phyloP scores from a whole-genome alignment of 2,888 invertebrate genomes.

The Chromoteleia sp. region DNA sequence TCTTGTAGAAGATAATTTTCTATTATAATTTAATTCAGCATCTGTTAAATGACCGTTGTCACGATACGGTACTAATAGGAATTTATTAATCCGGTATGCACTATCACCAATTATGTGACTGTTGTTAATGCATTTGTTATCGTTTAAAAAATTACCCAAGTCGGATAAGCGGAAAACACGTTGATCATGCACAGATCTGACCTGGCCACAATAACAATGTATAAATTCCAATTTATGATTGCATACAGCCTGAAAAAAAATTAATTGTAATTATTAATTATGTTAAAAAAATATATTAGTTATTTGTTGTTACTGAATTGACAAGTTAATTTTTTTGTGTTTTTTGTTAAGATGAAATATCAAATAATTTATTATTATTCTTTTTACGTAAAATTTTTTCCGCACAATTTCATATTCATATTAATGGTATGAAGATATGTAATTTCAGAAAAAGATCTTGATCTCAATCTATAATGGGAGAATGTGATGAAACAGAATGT shows the following conservation, averaged over 20 bases:
- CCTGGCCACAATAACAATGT: constrained; percentile 53
- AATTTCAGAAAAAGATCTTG: no score
- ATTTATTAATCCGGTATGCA: constrained; percentile 54
- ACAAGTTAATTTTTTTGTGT: no score
- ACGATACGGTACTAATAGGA: constrained; percentile 58
- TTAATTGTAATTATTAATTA: no score
- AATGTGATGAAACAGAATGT: no score
- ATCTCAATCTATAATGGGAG: no score
- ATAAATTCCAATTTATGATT: constrained; percentile 38
- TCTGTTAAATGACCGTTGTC: constrained; percentile 57
- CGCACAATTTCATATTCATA: no score
- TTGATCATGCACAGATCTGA: constrained; percentile 61
- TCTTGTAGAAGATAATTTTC: constrained; percentile 28
- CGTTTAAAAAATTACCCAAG: constrained; percentile 29
- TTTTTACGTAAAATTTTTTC: no score
- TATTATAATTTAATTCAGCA: constrained; percentile 54
- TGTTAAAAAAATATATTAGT: no score
- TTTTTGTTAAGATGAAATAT: no score
- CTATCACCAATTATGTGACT: constrained; percentile 58
- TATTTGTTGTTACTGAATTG: no score
- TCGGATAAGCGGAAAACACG: constrained; percentile 54
- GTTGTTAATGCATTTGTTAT: constrained; percentile 37
- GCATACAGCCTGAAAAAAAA: constrained; percentile 45
- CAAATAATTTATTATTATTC: no score
- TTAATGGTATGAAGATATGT: no score